These are phyloP conservation scores for Philopedon plagiatum DNA, from an alignment of 2,888 invertebrate species.

Conservation along the genomic window DNA sequence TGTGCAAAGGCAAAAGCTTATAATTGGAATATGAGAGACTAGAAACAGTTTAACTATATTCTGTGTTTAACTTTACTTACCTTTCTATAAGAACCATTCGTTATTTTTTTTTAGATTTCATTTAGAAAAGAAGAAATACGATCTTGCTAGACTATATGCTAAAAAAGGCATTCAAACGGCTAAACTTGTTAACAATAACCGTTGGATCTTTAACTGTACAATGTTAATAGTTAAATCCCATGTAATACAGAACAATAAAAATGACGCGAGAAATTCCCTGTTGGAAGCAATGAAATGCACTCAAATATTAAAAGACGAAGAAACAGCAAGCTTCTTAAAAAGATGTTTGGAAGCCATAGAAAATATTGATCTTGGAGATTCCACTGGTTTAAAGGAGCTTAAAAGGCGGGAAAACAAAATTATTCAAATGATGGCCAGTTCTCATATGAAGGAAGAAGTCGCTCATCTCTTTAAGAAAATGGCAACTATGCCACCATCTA, in stretches of 20 bases:
- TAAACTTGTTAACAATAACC: constrained; percentile 59
- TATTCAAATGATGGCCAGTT: constrained; percentile 65
- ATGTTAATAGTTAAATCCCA: constrained; percentile 68
- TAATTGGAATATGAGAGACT: too few species aligned
- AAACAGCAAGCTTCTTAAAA: constrained; percentile 62
- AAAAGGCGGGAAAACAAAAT: constrained; percentile 68
- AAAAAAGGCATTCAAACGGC: constrained; percentile 65
- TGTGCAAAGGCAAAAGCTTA: too few species aligned
- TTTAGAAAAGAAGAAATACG: constrained; percentile 66
- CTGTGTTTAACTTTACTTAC: too few species aligned
- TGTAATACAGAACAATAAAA: constrained; percentile 67
- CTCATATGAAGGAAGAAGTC: constrained; percentile 66
- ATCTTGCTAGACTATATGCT: constrained; percentile 66
- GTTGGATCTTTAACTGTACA: constrained; percentile 68
- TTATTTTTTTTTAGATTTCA: constrained; percentile 45
- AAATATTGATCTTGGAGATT: constrained; percentile 64
- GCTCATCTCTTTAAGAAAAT: constrained; percentile 68
- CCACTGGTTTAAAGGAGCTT: constrained; percentile 64
- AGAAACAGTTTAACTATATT: too few species aligned
- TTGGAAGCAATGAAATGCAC: constrained; percentile 61
- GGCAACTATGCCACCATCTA: constrained; percentile 66
- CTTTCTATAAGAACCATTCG: too few species aligned
- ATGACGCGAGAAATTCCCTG: constrained; percentile 68
- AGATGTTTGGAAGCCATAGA: constrained; percentile 59
- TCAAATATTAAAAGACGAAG: constrained; percentile 61